These are phyloP conservation scores for Falco rusticolus DNA, from an alignment of 2,797 vertebrate species.

Conservation along the genomic window DNA sequence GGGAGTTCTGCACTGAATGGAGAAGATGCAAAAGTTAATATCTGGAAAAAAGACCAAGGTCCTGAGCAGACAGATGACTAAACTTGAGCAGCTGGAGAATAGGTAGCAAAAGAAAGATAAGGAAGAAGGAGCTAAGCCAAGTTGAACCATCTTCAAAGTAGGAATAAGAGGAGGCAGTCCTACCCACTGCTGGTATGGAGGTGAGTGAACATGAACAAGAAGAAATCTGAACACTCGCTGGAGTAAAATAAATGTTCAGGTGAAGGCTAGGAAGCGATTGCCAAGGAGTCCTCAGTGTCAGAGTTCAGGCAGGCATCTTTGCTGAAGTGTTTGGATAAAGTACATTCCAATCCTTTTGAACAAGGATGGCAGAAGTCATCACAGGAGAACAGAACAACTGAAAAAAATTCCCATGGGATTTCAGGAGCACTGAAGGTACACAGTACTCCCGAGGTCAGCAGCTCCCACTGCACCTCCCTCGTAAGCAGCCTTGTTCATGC, in stretches of 20 bases:
- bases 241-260: neutral
- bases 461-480: neutral
- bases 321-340: neutral
- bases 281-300: neutral
- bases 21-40: neutral
- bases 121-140: neutral
- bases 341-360: neutral
- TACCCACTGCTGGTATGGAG: neutral
- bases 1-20: neutral
- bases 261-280: neutral
- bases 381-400: neutral
- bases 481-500: neutral
- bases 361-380: neutral
- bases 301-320: neutral
- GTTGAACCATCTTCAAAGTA: neutral
- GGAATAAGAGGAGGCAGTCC: neutral
- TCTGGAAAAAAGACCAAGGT: neutral
- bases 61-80: neutral
- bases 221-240: neutral
- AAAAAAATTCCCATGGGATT: neutral
- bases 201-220: neutral
- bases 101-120: neutral
- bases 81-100: neutral
- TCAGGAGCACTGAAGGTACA: neutral
- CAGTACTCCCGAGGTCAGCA: neutral